Evolutionary conservation across 2,888 invertebrate genomes (phyloP), one percentile per base, ranked within the genome.

Genomic region (Portevinia maculata): DNA sequence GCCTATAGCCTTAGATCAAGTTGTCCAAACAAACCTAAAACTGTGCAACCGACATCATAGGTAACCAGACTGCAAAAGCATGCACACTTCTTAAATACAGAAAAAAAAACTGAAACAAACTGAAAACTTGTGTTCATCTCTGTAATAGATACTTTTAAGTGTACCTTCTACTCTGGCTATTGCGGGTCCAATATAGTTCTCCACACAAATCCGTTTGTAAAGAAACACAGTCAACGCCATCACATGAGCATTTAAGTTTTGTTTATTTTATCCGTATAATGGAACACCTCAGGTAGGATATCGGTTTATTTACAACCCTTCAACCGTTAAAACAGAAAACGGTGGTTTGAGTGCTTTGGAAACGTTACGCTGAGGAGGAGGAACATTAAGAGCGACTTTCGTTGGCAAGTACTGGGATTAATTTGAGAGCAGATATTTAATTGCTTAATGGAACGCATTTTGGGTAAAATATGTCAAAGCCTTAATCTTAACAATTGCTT

Each of bases 41-140:
- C 44, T 64, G 50, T 48, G 67, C 69, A 75, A 52, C 75, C 64
- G 24, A 71, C 81, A 32, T 67, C 60, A 55, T 57, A 59, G 65
- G 24, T 64, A 65, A 60, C 50, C 71, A 70, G 64, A 74, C 73
- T n/a, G 37, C 48, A n/a, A n/a, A n/a, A n/a, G n/a, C n/a, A n/a
- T n/a, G n/a, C 11, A 46, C 9, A 53, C 17, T 15, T 21, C 15
- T 32, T 34, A 52, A 53, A 53, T 46, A 34, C 9, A 15, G 24
- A 53, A 48, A 15, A n/a, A 24, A 67, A 41, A 74, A 44, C 69
- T n/a, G n/a, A n/a, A n/a, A n/a, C n/a, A n/a, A n/a, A 79, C 64
- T 52, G 76, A 76, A 71, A 79, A 52, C 53, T 71, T 76, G 44
- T 76, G 71, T 76, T 71, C 78, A 76, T 69, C 64, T 71, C 30